These are phyloP conservation scores for Diachasma alloeum DNA, from an alignment of 1,140 invertebrate genomes.

Conservation along the genomic window DNA sequence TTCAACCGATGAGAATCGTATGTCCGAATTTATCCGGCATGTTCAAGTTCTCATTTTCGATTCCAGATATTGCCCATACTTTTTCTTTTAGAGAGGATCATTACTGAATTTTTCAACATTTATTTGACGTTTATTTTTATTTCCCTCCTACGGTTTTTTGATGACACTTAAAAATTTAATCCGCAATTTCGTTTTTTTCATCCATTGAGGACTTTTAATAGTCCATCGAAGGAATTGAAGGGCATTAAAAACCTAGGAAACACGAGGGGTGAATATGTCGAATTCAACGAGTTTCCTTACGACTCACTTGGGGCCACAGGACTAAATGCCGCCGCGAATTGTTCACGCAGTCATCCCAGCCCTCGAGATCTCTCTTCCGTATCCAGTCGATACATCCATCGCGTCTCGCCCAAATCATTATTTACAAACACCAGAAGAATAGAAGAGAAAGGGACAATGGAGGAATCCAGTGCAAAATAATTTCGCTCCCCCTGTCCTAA, in stretches of 20 bases:
- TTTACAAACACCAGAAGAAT: neutral
- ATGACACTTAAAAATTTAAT: neutral
- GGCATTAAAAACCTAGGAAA: slow-evolving; percentile 21
- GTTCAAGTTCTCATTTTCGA: no score
- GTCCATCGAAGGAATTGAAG: neutral
- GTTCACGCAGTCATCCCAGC: neutral
- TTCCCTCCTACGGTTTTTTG: neutral
- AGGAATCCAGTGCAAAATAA: neutral
- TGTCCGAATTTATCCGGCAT: no score
- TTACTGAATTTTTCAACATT: no score
- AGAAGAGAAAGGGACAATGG: neutral
- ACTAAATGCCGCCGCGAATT: slow-evolving; percentile 28
- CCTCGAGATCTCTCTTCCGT: neutral
- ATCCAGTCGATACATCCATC: neutral
- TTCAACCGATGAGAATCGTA: no score
- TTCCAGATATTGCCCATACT: no score
- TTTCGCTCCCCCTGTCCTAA: neutral
- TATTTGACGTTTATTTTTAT: neutral
- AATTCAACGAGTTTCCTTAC: slow-evolving; percentile 21
- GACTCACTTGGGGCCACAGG: slow-evolving; percentile 17
- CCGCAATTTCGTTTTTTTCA: neutral
- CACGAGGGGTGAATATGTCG: slow-evolving; percentile 9
- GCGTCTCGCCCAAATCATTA: neutral
- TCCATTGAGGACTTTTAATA: neutral
- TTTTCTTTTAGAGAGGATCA: no score